Percentiles rank a stretch among this genome's conserved stretches.
Conservation (phyloP, 2,888 invertebrate genomes). For the Antheraea assamensis region DNA sequence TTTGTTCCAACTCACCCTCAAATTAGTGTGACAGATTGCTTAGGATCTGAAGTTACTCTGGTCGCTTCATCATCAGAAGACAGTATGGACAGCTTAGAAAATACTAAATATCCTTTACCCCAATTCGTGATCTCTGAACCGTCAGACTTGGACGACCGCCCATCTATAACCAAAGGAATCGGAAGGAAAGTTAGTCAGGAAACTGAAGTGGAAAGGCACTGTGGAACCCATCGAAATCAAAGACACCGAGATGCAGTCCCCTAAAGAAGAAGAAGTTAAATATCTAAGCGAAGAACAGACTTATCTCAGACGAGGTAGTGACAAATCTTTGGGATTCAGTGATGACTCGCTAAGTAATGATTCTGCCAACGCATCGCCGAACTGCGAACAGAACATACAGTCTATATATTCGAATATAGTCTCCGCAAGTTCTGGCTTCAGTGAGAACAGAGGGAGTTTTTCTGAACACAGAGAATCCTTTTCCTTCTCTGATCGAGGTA, state of each 20-base stretch:
- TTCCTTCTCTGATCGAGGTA: slow-evolving; percentile 74
- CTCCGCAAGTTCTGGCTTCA: slow-evolving; percentile 83
- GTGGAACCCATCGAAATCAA: slow-evolving; percentile 45
- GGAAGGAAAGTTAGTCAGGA: slow-evolving; percentile 87
- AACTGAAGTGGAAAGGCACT: slow-evolving; percentile 63
- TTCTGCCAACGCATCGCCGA: slow-evolving; percentile 79
- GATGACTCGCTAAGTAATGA: slow-evolving; percentile 89
- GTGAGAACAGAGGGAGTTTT: slow-evolving; percentile 78
- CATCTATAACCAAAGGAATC: slow-evolving; percentile 91
- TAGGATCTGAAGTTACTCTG: slow-evolving; percentile 91
- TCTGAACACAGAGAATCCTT: slow-evolving; percentile 76
- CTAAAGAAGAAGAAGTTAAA: slow-evolving; percentile 60
- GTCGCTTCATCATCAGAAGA: slow-evolving; percentile 90
- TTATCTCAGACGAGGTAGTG: slow-evolving; percentile 85
- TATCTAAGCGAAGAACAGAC: slow-evolving; percentile 62
- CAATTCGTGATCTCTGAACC: slow-evolving; percentile 89
- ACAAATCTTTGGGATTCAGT: slow-evolving; percentile 86
- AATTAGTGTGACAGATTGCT: slow-evolving; percentile 95
- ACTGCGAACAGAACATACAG: slow-evolving; percentile 75
- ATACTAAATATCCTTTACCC: slow-evolving; percentile 77
- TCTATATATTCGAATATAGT: slow-evolving; percentile 79
- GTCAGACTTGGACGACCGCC: slow-evolving; percentile 85
- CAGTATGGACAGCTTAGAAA: slow-evolving; percentile 86
- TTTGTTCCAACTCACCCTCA: slow-evolving; percentile 85
- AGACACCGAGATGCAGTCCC: slow-evolving; percentile 69